Percentiles rank a stretch among this genome's conserved stretches.
phyloP scores from a whole-genome alignment of 2,888 invertebrate species.

The Dichetophora obliterata region DNA sequence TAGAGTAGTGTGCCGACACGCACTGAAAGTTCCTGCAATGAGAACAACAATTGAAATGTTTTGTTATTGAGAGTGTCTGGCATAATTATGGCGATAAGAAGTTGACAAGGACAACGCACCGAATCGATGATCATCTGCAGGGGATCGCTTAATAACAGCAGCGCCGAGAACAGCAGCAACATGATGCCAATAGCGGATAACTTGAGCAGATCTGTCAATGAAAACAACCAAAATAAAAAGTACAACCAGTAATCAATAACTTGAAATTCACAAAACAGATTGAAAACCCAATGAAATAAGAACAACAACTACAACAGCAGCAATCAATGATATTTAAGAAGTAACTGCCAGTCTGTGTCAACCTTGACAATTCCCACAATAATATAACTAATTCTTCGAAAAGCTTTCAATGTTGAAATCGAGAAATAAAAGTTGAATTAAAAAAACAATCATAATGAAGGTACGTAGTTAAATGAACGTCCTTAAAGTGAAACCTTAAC shows the following conservation, averaged over 20 bases:
- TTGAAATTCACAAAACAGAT: background rate
- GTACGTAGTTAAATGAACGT: conserved; percentile 35
- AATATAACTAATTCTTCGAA: background rate
- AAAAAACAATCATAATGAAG: background rate
- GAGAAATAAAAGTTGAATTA: background rate
- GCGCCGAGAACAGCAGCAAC: conserved; percentile 58
- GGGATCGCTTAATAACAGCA: conserved; percentile 61
- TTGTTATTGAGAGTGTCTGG: too few species aligned
- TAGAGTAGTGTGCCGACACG: conserved; percentile 74
- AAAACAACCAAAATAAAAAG: conserved; percentile 6
- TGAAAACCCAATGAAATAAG: background rate
- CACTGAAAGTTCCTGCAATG: conserved; percentile 66
- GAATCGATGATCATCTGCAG: conserved; percentile 60
- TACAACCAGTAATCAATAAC: conserved; percentile 28
- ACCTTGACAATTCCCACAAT: background rate
- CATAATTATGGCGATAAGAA: background rate
- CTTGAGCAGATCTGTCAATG: conserved; percentile 60
- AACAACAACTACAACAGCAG: background rate
- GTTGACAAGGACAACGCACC: conserved; percentile 56
- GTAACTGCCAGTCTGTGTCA: conserved; percentile 17
- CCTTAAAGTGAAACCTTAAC: conserved; percentile 8
- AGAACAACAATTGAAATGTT: background rate
- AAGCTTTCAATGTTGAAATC: too few species aligned
- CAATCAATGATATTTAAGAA: background rate
- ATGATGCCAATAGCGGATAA: conserved; percentile 61